Base-by-base conservation (phyloP, 2,888 invertebrate genomes). In the Periphyllus acericola region DNA sequence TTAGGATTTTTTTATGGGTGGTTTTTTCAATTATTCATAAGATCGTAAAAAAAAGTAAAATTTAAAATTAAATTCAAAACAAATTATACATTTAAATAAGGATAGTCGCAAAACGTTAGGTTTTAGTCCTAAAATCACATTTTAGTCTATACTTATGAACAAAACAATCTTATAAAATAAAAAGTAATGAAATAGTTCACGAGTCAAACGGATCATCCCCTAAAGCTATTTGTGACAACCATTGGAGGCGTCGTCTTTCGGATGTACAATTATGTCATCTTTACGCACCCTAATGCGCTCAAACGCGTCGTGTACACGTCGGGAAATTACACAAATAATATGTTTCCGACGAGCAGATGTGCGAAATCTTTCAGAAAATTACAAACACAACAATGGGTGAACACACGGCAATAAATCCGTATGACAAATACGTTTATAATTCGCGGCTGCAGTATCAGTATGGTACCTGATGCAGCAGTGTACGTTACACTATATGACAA, bases 381-480 rank as follows among this genome's bases (percentile, higher is more conserved):
- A 68, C 36, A 36, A 66, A 74, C 14, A 32, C 29, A n/a, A n/a
- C 17, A 76, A 14, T 60, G 11, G 19, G 6, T 46, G 34, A 17
- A 19, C 5, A 21, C 55, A 29, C 32, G 55, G 87, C 34, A 74
- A 87, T 81, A 87, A 87, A 87, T 87, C 74, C 80, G 46, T 25
- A 36, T 81, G 87, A 87, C 87, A 87, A 87, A 87, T 87, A 81
- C 60, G 87, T 87, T 87, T 87, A 46, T 87, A 87, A 87, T 87
- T 87, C 81, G 46, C 75, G 32, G 83, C 19, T 55, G 36, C n/a
- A 34, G 11, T 25, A 46, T 52, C 78, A 52, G 46, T 46, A 46
- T 46, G 46, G 46, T 46, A 46, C 46, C 46, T 14, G 46, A 46
- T 46, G 21, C 46, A 11, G 17, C 32, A 29, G 14, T 19, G 34